phyloP scores from a whole-genome alignment of 1,140 invertebrate species.

The Parapsyche elsis region DNA sequence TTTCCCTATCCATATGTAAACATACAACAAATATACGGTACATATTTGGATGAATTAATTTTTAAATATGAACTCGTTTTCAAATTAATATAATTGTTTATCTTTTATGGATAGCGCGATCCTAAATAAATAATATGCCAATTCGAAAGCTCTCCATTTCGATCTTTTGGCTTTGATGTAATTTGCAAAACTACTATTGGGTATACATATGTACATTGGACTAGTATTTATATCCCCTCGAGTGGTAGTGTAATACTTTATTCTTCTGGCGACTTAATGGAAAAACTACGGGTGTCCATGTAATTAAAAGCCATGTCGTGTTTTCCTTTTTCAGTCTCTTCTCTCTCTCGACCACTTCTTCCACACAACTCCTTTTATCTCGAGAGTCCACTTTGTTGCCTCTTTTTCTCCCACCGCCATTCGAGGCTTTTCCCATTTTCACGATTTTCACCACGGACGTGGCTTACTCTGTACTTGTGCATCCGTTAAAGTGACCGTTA shows the following conservation, averaged over 20 bases:
- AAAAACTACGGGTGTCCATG: constrained; percentile 39
- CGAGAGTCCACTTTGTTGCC: constrained; percentile 11
- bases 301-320: constrained; percentile 38
- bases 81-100: no score
- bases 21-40: not conserved
- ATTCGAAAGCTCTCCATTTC: no score
- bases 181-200: not conserved
- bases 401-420: no score
- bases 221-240: no score
- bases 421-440: no score
- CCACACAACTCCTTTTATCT: constrained; percentile 18
- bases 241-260: no score
- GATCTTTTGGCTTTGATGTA: no score
- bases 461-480: no score
- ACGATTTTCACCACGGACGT: no score
- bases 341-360: constrained; percentile 16
- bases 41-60: not conserved
- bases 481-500: no score
- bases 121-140: no score
- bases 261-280: constrained; percentile 20
- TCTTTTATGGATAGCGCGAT: no score
- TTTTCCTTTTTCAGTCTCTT: not conserved
- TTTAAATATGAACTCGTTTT: not conserved
- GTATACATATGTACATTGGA: not conserved
- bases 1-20: not conserved